Conservation (phyloP, 2,888 invertebrate species). For the Drosophila paracracens region DNA sequence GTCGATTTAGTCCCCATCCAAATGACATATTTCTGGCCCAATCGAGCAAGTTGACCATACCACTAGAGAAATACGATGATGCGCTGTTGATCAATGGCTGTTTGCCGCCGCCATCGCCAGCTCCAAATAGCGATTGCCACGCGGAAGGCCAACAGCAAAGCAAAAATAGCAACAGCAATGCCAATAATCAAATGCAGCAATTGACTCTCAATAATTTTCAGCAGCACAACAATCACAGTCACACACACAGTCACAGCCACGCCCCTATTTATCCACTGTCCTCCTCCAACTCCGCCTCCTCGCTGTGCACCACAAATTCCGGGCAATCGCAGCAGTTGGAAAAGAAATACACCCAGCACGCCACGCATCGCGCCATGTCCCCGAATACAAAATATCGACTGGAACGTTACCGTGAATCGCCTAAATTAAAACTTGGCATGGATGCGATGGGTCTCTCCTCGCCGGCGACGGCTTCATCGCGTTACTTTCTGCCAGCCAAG, state of each 20-base stretch:
- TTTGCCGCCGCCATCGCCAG: slow-evolving; percentile 85
- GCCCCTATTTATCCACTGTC: slow-evolving; percentile 35
- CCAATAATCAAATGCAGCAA: slow-evolving; percentile 35
- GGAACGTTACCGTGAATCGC: slow-evolving; percentile 81
- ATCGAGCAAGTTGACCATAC: slow-evolving; percentile 58
- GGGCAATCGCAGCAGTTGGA: slow-evolving; percentile 11
- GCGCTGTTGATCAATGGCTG: slow-evolving; percentile 71
- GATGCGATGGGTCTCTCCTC: slow-evolving; percentile 28
- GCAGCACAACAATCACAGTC: slow-evolving; percentile 30
- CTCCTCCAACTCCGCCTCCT: slow-evolving; percentile 52
- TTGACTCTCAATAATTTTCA: slow-evolving; percentile 48
- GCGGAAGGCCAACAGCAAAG: slow-evolving; percentile 1
- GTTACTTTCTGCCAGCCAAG: slow-evolving; percentile 61
- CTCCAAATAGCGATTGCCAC: slow-evolving; percentile 83
- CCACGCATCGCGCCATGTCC: slow-evolving; percentile 78
- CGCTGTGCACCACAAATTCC: slow-evolving; percentile 48
- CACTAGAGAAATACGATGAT: slow-evolving; percentile 80
- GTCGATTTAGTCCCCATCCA: slow-evolving; percentile 75
- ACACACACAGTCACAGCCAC: background rate
- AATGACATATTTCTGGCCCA: slow-evolving; percentile 69
- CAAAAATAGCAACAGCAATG: slow-evolving; percentile 7
- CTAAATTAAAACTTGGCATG: slow-evolving; percentile 32
- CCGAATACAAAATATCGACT: slow-evolving; percentile 83
- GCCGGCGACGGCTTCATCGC: slow-evolving; percentile 30
- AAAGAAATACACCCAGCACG: slow-evolving; percentile 23